Percentiles rank a stretch among this genome's conserved stretches.
Conservation (phyloP, 2,797 vertebrate genomes). For the Phalloptychus januarius region DNA sequence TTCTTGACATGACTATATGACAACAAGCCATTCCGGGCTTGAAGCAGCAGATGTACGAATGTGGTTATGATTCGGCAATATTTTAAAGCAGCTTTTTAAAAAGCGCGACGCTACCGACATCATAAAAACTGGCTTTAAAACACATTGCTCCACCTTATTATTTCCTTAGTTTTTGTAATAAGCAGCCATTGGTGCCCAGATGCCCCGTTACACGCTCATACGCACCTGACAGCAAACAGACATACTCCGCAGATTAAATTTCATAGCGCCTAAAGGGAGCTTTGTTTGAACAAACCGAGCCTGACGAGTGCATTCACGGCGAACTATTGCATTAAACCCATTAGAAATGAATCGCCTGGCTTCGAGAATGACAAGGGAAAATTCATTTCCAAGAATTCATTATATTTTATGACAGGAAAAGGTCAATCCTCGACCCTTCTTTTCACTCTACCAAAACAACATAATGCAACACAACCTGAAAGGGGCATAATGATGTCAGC, state of each 20-base stretch:
- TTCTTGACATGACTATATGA: neutral
- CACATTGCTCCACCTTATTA: neutral
- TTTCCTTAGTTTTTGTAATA: slow-evolving; percentile 1
- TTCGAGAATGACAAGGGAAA: slow-evolving; percentile 24
- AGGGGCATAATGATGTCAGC: slow-evolving; percentile 41
- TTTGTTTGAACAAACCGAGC: slow-evolving; percentile 18
- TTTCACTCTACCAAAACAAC: neutral
- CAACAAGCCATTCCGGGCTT: neutral
- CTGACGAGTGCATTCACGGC: slow-evolving; percentile 9
- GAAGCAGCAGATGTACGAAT: neutral
- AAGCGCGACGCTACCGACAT: neutral
- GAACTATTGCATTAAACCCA: slow-evolving; percentile 31
- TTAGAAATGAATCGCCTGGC: slow-evolving; percentile 20
- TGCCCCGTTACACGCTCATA: neutral
- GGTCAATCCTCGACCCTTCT: slow-evolving; percentile 18
- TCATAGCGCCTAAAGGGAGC: slow-evolving; percentile 7
- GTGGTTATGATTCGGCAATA: neutral
- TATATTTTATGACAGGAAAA: slow-evolving; percentile 29
- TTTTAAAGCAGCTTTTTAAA: slow-evolving; percentile 5
- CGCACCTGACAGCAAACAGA: neutral
- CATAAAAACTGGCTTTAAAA: neutral
- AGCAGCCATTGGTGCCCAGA: neutral
- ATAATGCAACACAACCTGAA: slow-evolving; percentile 27
- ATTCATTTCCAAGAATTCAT: slow-evolving; percentile 28
- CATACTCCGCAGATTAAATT: slow-evolving; percentile 10